Percentiles rank a stretch among this genome's conserved stretches.
These are phyloP conservation scores for Vombatus ursinus DNA, from an alignment of 2,113 vertebrate genomes.

Conservation along the genomic window DNA sequence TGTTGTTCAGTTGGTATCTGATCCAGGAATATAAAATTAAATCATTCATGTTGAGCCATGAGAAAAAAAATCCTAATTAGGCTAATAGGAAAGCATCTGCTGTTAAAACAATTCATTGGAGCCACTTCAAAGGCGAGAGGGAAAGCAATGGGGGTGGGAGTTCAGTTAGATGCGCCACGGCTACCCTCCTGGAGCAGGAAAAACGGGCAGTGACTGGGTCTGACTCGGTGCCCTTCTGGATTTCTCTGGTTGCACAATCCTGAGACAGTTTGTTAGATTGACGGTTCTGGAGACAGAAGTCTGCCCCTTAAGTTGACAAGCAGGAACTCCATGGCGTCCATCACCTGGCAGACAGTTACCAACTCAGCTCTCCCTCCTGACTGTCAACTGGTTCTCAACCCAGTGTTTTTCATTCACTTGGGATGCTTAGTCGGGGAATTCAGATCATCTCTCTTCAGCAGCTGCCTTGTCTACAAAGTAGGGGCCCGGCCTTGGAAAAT, in stretches of 20 bases:
- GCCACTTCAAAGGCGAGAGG: not conserved
- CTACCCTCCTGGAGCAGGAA: not conserved
- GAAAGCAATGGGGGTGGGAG: not conserved
- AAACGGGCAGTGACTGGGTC: not conserved
- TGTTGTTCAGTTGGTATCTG: not conserved
- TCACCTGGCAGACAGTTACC: not conserved
- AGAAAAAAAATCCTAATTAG: not conserved
- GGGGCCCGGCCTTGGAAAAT: not conserved
- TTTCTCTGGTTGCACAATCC: not conserved
- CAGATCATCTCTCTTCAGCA: not conserved
- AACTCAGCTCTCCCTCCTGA: accelerated
- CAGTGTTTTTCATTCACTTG: not conserved
- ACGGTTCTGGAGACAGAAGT: not conserved
- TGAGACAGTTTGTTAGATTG: not conserved
- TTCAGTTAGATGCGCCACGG: not conserved
- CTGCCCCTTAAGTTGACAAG: not conserved
- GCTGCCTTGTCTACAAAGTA: not conserved
- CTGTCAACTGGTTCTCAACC: not conserved
- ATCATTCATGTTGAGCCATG: not conserved
- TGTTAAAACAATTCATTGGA: not conserved
- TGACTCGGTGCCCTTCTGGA: not conserved
- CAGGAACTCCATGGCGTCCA: not conserved
- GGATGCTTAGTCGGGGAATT: not conserved
- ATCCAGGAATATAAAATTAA: not conserved
- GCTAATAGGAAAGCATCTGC: not conserved